Evolutionary conservation across 2,888 invertebrate genomes (phyloP), one percentile per base, ranked within the genome.

Genomic region (Caenorhabditis plicata): DNA sequence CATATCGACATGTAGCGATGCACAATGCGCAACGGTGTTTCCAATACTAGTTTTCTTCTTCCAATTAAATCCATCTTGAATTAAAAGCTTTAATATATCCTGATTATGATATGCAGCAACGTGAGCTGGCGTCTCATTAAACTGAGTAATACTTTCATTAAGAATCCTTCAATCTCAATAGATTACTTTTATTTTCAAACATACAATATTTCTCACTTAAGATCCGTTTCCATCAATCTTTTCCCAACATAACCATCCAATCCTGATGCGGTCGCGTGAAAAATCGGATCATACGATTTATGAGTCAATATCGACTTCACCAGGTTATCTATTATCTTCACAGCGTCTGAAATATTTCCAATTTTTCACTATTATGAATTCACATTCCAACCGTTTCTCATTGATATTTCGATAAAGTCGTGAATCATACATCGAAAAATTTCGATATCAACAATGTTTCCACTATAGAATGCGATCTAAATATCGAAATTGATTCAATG

Each of bases 21-120:
- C 42, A 31, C 19, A 42, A 42, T 42, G 42, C n/a, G 29, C 42
- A 42, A 42, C 22, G 13, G 27, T 42, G 2, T 42, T 29, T 13
- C 29, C 29, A 31, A 31, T 23, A 13, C 31, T 29, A 2, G 42
- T 42, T 20, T 17, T 3, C 31, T 29, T 19, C 22, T n/a, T n/a
- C 11, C 20, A 4, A 19, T 42, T 17, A 13, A 42, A 42, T 3
- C 31, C 31, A 29, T 29, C 15, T 4, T 2, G 15, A 19, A 42
- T 7, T 20, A 42, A 31, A 5, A 27, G 13, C 22, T 23, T 2
- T 3, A 42, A 13, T n/a, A 42, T 25, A 5, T 42, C 35, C 25
- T 44, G 44, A 33, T 44, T 44, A 15, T 33, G 9, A 13, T 20
- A 33, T 3, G 35, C 35, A 8, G 44, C 44, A 13, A 44, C 25